phyloP scores from a whole-genome alignment of 1,140 invertebrate species.

The Caenorhabditis tropicalis region DNA sequence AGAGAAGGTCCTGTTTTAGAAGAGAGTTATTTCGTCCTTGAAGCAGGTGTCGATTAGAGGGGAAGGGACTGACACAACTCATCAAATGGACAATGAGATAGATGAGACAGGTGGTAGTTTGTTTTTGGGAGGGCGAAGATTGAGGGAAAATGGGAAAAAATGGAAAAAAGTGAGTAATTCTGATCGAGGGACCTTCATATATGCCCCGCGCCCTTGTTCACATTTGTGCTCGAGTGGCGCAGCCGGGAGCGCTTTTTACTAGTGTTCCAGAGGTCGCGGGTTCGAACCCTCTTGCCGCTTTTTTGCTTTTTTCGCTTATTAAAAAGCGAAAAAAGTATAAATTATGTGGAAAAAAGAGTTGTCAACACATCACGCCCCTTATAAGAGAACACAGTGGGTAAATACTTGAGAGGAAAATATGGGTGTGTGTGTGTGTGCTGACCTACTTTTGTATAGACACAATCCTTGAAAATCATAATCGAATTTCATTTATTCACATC shows the following conservation, averaged over 20 bases:
- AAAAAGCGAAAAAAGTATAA: background rate
- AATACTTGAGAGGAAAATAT: conserved; percentile 37
- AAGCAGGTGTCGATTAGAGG: conserved; percentile 13
- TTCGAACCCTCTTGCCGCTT: no score
- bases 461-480: background rate
- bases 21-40: background rate
- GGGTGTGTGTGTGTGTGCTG: background rate
- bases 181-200: no score
- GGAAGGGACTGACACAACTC: conserved; percentile 28
- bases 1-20: conserved; percentile 19
- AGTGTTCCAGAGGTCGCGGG: no score
- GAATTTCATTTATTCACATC: conserved; percentile 26
- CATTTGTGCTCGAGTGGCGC: no score
- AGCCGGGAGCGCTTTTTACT: no score
- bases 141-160: background rate
- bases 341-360: background rate
- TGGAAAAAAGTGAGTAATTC: background rate
- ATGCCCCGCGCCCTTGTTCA: no score
- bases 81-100: conserved; percentile 13
- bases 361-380: background rate
- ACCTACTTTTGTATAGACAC: background rate
- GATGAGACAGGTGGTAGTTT: conserved; percentile 38
- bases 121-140: background rate
- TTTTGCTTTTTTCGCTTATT: no score
- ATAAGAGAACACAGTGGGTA: background rate